phyloP scores from a whole-genome alignment of 1,140 invertebrate genomes.

The Rhyacophila brunnea region DNA sequence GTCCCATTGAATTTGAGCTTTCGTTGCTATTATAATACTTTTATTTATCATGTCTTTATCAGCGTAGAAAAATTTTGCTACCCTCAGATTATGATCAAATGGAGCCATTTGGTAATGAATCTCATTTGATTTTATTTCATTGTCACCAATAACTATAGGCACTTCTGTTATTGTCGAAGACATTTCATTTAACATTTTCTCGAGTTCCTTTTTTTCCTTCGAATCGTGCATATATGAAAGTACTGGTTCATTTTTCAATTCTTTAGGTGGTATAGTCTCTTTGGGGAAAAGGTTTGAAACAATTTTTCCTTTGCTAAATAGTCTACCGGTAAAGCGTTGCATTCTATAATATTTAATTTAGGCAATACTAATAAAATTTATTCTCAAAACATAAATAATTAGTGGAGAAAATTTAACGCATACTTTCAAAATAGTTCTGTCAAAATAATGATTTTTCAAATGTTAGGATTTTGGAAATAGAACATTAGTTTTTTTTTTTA shows the following conservation, averaged over 20 bases:
- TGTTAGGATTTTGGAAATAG: no score
- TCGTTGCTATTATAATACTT: conserved; percentile 72
- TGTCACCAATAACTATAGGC: conserved; percentile 84
- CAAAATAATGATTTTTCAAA: no score
- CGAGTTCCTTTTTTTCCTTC: conserved; percentile 66
- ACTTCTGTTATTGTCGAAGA: conserved; percentile 68
- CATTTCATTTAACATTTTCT: conserved; percentile 65
- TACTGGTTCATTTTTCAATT: conserved; percentile 67
- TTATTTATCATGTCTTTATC: conserved; percentile 71
- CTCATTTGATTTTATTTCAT: conserved; percentile 72
- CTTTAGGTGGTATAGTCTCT: not conserved
- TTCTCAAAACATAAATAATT: no score
- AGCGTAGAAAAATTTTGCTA: conserved; percentile 86
- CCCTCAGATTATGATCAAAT: conserved; percentile 75
- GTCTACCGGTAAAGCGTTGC: no score
- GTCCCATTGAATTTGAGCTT: conserved; percentile 79
- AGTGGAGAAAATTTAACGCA: no score
- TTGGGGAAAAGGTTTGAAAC: not conserved
- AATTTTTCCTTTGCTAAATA: no score
- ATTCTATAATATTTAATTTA: no score
- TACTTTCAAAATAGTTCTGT: no score
- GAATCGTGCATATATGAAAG: conserved; percentile 74
- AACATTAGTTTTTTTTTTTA: no score
- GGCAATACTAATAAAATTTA: no score
- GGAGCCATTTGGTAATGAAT: conserved; percentile 69